A percentile compares a stretch with the other conserved stretches of the same genome.
Evolutionary conservation across 2,888 invertebrate species (phyloP).

Genomic region (Pandemis heparana): DNA sequence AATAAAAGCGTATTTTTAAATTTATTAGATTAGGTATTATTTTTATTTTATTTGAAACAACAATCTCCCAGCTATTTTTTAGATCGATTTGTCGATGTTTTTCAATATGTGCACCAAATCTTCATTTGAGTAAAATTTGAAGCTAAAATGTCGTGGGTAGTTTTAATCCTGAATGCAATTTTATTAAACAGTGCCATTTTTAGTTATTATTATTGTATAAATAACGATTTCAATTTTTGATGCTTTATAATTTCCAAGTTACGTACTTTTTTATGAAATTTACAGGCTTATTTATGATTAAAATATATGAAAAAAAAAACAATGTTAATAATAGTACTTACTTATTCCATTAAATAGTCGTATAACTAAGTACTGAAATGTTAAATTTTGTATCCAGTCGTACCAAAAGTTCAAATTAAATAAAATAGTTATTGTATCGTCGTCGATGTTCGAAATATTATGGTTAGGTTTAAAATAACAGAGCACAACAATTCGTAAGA

Average conservation of each 20-base stretch:
- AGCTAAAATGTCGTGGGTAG: no score
- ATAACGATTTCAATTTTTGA: no score
- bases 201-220: neutral
- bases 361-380: neutral
- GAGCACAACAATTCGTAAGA: neutral
- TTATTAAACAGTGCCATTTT: neutral
- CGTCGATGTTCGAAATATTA: neutral
- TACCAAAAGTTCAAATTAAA: constrained; percentile 2
- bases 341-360: neutral
- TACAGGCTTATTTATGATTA: neutral
- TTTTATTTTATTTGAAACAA: no score
- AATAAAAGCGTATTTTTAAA: no score
- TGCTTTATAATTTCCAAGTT: neutral
- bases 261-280: neutral
- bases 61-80: neutral
- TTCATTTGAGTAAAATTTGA: no score
- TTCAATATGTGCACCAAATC: no score
- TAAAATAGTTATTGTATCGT: neutral
- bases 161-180: neutral
- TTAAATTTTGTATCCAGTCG: neutral
- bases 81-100: neutral
- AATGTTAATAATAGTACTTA: no score
- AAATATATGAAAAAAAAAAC: neutral
- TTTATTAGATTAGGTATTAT: no score
- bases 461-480: neutral